Percentiles rank a stretch among this genome's conserved stretches.
phyloP scores from a whole-genome alignment of 2,113 vertebrate genomes.

The Egretta garzetta region DNA sequence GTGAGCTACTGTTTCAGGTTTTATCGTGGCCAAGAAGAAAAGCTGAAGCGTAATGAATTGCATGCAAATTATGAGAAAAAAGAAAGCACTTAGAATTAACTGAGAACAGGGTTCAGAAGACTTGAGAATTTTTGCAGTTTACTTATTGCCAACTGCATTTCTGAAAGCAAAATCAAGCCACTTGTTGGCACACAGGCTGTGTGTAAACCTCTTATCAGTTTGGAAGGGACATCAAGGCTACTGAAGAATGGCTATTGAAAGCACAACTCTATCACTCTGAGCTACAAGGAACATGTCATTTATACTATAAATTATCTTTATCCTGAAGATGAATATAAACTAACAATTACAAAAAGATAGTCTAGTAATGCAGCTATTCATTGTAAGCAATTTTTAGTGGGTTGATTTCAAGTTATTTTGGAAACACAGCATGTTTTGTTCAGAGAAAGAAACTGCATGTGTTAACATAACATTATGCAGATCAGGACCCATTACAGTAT shows the following conservation, averaged over 20 bases:
- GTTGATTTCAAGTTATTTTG: not conserved
- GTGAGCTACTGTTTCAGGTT: not conserved
- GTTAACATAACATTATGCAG: conserved; percentile 5
- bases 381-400: not conserved
- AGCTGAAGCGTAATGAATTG: not conserved
- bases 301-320: not conserved
- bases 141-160: not conserved
- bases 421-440: conserved; percentile 20
- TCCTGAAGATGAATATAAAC: not conserved
- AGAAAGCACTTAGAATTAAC: not conserved
- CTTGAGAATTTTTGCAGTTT: not conserved
- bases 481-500: not conserved
- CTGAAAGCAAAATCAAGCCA: not conserved
- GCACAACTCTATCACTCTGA: not conserved
- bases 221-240: not conserved
- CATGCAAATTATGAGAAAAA: not conserved
- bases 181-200: not conserved
- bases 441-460: not conserved
- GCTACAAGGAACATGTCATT: not conserved
- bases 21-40: not conserved
- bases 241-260: not conserved
- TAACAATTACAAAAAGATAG: not conserved
- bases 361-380: not conserved
- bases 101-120: not conserved
- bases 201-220: not conserved